Evolutionary conservation across 2,113 vertebrate species (phyloP).

Genomic region (Arizona elegans): DNA sequence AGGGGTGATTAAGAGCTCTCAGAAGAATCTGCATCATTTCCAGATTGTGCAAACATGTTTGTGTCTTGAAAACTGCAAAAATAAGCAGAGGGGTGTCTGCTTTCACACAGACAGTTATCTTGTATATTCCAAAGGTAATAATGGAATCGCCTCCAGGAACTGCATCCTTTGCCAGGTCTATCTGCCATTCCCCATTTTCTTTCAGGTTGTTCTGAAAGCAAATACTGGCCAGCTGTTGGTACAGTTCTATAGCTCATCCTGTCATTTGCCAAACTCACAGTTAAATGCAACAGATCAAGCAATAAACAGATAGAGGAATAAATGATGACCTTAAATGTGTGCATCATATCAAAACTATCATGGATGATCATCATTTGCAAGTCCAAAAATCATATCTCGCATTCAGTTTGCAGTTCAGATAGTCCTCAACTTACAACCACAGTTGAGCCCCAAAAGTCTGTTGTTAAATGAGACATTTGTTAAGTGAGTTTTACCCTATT

Average conservation of each 20-base stretch:
- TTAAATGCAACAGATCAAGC: not conserved
- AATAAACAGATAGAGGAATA: not conserved
- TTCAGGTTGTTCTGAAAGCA: not conserved
- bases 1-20: not conserved
- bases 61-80: not conserved
- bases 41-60: not conserved
- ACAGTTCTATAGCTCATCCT: not conserved
- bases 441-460: too few relatives aligned
- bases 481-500: too few relatives aligned
- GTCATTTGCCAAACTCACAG: not conserved
- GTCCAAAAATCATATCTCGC: not conserved
- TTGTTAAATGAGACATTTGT: too few relatives aligned
- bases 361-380: too few relatives aligned
- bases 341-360: not conserved
- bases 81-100: not conserved
- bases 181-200: too few relatives aligned
- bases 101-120: not conserved
- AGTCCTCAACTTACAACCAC: too few relatives aligned
- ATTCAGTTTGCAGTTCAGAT: not conserved
- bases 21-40: not conserved
- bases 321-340: not conserved
- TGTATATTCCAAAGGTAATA: constrained; percentile 1
- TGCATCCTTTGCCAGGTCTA: not conserved
- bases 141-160: not conserved
- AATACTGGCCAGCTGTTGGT: not conserved